Evolutionary conservation across 2,888 invertebrate species (phyloP).

Genomic region (Cerceris rybyensis): DNA sequence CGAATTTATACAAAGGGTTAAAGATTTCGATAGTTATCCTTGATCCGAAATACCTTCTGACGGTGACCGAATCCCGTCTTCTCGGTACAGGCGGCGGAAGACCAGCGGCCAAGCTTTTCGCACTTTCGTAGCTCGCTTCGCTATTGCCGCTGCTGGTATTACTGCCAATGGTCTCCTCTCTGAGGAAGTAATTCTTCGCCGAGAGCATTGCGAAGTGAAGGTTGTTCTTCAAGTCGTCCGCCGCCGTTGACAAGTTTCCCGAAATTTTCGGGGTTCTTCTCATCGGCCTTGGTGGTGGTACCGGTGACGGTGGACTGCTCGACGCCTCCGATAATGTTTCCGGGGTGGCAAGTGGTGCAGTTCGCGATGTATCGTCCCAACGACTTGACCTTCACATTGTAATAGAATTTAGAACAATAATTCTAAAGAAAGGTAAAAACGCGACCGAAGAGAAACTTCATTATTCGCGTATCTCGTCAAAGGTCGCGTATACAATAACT

Average conservation of each 20-base stretch:
- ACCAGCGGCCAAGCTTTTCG: constrained; percentile 70
- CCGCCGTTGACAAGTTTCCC: constrained; percentile 86
- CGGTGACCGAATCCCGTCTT: constrained; percentile 75
- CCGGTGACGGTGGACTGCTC: constrained; percentile 87
- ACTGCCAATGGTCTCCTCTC: constrained; percentile 72
- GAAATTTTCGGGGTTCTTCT: constrained; percentile 86
- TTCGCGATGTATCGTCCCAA: constrained; percentile 79
- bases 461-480: neutral
- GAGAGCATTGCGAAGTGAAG: constrained; percentile 80
- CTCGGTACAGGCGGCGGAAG: constrained; percentile 79
- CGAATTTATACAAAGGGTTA: too few relatives aligned
- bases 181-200: constrained; percentile 77
- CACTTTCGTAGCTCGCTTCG: constrained; percentile 78
- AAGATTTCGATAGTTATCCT: too few relatives aligned
- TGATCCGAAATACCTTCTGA: constrained; percentile 67
- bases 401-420: neutral
- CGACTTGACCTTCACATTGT: constrained; percentile 47
- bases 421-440: neutral
- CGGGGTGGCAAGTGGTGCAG: constrained; percentile 91
- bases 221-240: constrained; percentile 85
- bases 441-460: constrained; percentile 15
- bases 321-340: constrained; percentile 92
- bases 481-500: neutral
- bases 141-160: constrained; percentile 78
- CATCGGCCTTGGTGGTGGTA: constrained; percentile 85